Conservation (phyloP, 2,888 invertebrate species). For the Pegoplata infirma region DNA sequence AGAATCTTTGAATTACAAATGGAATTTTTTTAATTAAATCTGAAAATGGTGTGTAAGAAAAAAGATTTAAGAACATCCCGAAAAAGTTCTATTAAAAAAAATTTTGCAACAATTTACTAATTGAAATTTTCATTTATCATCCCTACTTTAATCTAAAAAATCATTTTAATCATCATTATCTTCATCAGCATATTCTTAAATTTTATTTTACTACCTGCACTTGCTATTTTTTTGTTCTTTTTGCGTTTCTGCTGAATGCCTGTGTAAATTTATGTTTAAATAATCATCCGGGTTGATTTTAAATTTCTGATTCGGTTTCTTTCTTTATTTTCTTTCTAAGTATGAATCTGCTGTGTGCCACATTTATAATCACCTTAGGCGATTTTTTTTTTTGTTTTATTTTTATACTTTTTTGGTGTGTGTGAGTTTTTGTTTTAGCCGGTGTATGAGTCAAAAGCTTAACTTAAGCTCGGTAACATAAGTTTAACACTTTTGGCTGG, state of each 20-base stretch:
- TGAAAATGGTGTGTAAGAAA: no score
- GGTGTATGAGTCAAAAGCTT: constrained; percentile 14
- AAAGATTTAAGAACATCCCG: no score
- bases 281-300: constrained; percentile 41
- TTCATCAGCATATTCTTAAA: neutral
- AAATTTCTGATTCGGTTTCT: constrained; percentile 21
- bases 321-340: neutral
- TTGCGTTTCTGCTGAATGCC: constrained; percentile 26
- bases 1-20: no score
- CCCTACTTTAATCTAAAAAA: neutral
- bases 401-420: neutral
- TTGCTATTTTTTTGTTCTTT: constrained; percentile 23
- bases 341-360: no score
- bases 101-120: no score
- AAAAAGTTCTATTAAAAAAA: no score
- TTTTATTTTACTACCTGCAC: constrained; percentile 32
- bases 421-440: neutral
- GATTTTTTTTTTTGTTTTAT: constrained; percentile 39
- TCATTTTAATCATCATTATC: neutral
- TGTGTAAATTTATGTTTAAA: constrained; percentile 39
- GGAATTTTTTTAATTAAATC: no score
- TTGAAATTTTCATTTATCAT: no score
- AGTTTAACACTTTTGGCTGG: neutral
- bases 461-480: neutral
- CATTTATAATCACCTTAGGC: constrained; percentile 50